Evolutionary conservation across 2,888 invertebrate genomes (phyloP), one percentile per base, ranked within the genome.

Genomic region (Octodonta nipae): DNA sequence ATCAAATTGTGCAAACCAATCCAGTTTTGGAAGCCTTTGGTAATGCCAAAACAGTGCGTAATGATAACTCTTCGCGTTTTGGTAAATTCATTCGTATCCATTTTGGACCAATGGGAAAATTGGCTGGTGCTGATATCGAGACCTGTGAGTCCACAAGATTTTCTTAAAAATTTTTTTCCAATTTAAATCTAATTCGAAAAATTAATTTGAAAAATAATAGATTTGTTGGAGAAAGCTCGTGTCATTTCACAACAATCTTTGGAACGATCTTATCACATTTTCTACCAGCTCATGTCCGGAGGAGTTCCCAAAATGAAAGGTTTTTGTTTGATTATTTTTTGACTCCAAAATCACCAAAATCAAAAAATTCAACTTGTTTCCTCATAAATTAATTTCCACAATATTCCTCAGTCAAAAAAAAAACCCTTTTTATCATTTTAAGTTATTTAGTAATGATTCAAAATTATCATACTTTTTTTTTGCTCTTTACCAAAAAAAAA

Each of bases 61-160:
- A 98, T 74, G 96, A 98, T 74, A 98, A 98, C 86, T 96, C 96
- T 45, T 98, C 96, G 50, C 92, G 96, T 81, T 98, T 98, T 86
- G 63, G 63, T 63, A 98, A 98, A 85, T 98, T 98, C 83, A 98
- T 98, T 77, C 91, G 98, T 79, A 98, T 98, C 66, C 98, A 98
- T 70, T 98, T 98, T 73, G 95, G 95, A 49, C 87, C 91, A 50
- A 81, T 85, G 68, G 98, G 96, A 67, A 98, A 98, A 81, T 75
- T 98, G 73, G 96, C 98, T 66, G 98, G 98, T 77, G 95, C 96
- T 72, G 98, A 99, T 71, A 98, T 99, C 68, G 98, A 99, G 71
- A 93, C 95, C 60, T 99, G 95, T 95, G 77, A 87, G 92, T 78
- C 52, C 3, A 22, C 5, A 2, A 13, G 4, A 3, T 4, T 4